A percentile compares a stretch with the other conserved stretches of the same genome.
phyloP scores from a whole-genome alignment of 2,888 invertebrate genomes.

The Agrypnus murinus region DNA sequence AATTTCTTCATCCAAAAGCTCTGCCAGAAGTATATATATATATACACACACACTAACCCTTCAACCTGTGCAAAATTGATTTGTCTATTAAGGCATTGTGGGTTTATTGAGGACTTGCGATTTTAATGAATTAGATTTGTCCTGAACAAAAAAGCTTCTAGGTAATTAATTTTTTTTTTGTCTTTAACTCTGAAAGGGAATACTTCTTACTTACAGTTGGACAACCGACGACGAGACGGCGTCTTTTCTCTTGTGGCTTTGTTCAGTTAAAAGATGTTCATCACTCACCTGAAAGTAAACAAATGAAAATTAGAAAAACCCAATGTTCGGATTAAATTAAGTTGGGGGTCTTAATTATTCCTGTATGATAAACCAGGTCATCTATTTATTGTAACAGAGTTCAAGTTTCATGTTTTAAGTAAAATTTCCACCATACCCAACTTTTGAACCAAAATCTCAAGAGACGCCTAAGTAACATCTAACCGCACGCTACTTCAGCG shows the following conservation, averaged over 20 bases:
- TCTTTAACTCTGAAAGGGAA: not conserved
- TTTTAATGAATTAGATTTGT: conserved; percentile 23
- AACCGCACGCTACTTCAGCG: conserved; percentile 51
- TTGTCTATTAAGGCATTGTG: not conserved
- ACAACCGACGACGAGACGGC: too few species aligned
- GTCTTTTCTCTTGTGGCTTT: too few species aligned
- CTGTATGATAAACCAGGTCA: too few species aligned
- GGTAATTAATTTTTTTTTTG: not conserved
- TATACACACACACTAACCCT: conserved; percentile 2
- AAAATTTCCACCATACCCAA: conserved; percentile 42
- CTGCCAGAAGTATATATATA: too few species aligned
- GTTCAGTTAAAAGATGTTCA: too few species aligned
- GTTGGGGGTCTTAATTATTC: too few species aligned
- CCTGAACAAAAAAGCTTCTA: too few species aligned
- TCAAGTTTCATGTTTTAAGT: conserved; percentile 38
- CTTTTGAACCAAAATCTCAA: conserved; percentile 46
- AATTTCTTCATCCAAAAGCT: conserved; percentile 27
- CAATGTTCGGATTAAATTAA: too few species aligned
- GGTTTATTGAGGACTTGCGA: not conserved
- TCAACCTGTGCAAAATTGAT: conserved; percentile 30
- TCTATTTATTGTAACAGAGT: too few species aligned
- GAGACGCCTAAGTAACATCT: conserved; percentile 48
- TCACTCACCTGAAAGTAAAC: too few species aligned
- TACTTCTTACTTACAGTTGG: too few species aligned
- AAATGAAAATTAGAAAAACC: too few species aligned